These are phyloP conservation scores for Etheostoma perlongum DNA, from an alignment of 2,797 vertebrate species.

Conservation along the genomic window DNA sequence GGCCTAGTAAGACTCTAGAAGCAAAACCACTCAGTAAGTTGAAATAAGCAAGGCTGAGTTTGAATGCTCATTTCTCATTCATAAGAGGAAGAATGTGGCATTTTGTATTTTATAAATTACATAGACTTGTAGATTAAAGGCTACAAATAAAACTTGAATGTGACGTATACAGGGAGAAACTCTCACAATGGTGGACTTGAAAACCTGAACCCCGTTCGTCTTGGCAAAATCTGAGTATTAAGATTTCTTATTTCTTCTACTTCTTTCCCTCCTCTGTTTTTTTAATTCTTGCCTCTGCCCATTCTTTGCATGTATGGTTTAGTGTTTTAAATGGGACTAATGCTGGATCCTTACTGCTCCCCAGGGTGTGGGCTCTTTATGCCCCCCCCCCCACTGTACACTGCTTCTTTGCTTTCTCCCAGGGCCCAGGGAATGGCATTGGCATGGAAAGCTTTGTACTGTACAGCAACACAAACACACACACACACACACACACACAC, in stretches of 20 bases:
- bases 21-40: neutral
- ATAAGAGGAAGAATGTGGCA: neutral
- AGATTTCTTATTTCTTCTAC: neutral
- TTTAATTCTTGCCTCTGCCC: conserved; percentile 38
- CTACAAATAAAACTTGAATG: neutral
- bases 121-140: neutral
- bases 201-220: conserved; percentile 31
- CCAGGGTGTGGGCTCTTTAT: neutral
- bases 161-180: neutral
- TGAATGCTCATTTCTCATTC: neutral
- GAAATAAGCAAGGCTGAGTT: neutral
- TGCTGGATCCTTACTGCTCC: conserved; percentile 16
- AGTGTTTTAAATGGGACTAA: conserved; percentile 26
- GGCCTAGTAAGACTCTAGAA: neutral
- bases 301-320: neutral
- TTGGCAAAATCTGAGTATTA: neutral
- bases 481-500: neutral
- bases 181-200: neutral
- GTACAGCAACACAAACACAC: conserved; percentile 21
- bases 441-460: conserved; percentile 28
- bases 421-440: conserved; percentile 20
- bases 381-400: neutral
- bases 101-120: neutral
- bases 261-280: conserved; percentile 31
- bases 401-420: conserved; percentile 14